Evolutionary conservation across 2,888 invertebrate species (phyloP), one percentile per base, ranked within the genome.

Genomic region (Drosophila kambysellisi): DNA sequence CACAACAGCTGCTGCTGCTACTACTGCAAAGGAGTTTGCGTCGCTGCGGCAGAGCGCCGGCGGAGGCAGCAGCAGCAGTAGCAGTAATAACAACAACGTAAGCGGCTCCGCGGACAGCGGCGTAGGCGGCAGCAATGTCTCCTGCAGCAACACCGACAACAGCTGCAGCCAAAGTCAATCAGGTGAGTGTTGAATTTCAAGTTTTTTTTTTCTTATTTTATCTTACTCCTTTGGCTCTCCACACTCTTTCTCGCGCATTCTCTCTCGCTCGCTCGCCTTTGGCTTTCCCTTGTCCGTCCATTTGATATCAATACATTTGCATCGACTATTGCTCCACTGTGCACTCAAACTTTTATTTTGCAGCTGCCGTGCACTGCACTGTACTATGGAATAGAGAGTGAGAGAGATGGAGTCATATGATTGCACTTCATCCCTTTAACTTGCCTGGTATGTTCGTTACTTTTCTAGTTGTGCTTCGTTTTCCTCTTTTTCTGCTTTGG

Each of bases 161-260:
- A 91, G 90, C 87, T 91, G 91, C 87, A 83, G 89, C 70, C 87
- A 83, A 80, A 88, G 89, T 86, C 88, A 86, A 79, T 86, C 91
- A 84, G 91, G 91, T 91, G 83, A 91, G 91, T 85, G 66, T 69
- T 85, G 60, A 65, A 76, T 70, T 79, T 82, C 67, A 69, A 79
- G 64, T 70, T 81, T 51, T 41, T 33, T 46, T 32, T 57, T 61
- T 61, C 50, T 62, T 64, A 60, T 43, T 37, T 37, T 48, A 46
- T 37, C 48, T 20, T 56, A 50, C 58, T 63, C 68, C 52, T 57
- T 61, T 67, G 53, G 9, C 50, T 57, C 4, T 48, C 8, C 1
- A 46, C 46, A 30, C 51, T 73, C 41, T 64, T 50, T 60, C n/a
- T 41, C 59, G 39, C 8, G 30, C 29, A 30, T 56, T 52, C 61